Base-by-base conservation (phyloP, 1,140 invertebrate genomes). In the Spodoptera frugiperda region DNA sequence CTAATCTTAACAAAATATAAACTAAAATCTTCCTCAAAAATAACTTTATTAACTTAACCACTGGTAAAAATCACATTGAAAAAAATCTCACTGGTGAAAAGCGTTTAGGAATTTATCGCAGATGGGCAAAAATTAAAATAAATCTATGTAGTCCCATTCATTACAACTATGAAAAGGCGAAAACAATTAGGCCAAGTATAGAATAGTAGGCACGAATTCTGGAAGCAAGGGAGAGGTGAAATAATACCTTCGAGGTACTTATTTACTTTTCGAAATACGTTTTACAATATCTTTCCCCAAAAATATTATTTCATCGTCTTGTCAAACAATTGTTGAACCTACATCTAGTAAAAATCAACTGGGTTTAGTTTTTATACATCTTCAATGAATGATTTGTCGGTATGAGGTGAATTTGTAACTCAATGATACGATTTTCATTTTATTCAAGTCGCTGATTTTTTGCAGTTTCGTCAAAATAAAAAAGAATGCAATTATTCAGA, bases 201-300 rank as follows among this genome's bases (percentile, higher is more conserved):
- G 8, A 77, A 63, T 76, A 81, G 76, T 76, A 81, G 76, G 72
- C 76, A 59, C 76, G 53, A 78, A 75, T 61, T 70, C 48, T 65
- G 11, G n/a, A 10, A 5, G 39, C n/a, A 39, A 15, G 33, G 39
- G 9, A 44, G 15, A 30, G 11, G 1, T 55, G 53, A 17, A 61
- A 61, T 61, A 44, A 61, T 61, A 39, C 30, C 44, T 17, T 11
- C 4, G 33, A 5, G 9, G 5, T 25, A 2, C 2, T 2, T n/a
- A n/a, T 2, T 25, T 25, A 25, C 25, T 25, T 25, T 25, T 3
- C 25, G 0, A 25, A 25, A 25, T 25, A 25, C 3, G 21, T 2
- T 25, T 25, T 2, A 25, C 25, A 3, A 25, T 25, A 25, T 25
- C 5, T 25, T 25, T 8, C 55, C 21, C 11, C 25, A 59, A 33